phyloP scores from a whole-genome alignment of 2,113 vertebrate species.

The Rutilus rutilus region DNA sequence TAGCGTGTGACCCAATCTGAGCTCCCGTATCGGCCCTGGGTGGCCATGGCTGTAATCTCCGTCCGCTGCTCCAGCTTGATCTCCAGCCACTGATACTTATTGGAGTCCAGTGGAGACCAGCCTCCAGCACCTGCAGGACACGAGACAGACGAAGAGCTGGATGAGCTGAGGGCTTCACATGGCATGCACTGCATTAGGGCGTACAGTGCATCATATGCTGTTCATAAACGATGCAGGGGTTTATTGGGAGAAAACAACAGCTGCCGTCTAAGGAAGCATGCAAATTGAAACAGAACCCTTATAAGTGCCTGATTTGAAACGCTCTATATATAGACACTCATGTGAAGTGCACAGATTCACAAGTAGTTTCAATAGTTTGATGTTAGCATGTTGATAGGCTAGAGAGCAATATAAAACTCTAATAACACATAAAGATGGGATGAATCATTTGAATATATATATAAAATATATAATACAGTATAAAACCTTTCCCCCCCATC shows the following conservation, averaged over 20 bases:
- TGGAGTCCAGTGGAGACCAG: constrained; percentile 82
- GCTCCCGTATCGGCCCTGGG: constrained; percentile 83
- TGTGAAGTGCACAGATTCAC: background rate
- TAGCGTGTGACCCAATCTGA: constrained; percentile 88
- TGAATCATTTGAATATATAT: background rate
- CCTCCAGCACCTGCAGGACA: constrained; percentile 76
- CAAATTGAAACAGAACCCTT: background rate
- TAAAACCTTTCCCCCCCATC: background rate
- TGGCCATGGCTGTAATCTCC: constrained; percentile 82
- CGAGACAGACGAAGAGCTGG: background rate
- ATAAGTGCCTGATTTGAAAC: background rate
- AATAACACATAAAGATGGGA: background rate
- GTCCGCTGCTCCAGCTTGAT: constrained; percentile 82
- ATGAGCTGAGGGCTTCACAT: too few relatives aligned
- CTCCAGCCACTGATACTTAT: constrained; percentile 83
- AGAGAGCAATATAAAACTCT: too few relatives aligned
- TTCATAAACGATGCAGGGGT: background rate
- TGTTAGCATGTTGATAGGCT: background rate
- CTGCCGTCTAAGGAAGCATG: background rate
- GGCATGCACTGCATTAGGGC: background rate
- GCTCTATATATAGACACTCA: background rate
- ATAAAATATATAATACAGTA: background rate
- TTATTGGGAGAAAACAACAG: background rate
- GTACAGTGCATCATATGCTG: background rate
- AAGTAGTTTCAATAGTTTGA: background rate